Evolutionary conservation across 1,140 invertebrate genomes (phyloP), one percentile per base, ranked within the genome.

Genomic region (Ceratosolen solmsi): DNA sequence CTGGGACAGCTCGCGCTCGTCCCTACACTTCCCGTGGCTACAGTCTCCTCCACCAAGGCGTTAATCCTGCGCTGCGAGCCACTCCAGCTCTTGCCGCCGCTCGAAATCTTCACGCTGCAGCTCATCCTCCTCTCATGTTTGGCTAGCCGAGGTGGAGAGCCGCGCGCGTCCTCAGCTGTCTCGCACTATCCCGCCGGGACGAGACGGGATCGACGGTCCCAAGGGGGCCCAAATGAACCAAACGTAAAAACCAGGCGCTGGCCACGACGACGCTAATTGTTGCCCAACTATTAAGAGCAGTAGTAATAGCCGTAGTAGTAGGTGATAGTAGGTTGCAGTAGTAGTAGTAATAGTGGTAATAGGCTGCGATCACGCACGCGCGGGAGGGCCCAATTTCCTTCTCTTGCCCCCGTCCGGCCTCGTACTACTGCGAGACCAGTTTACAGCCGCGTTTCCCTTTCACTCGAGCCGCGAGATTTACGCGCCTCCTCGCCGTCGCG

Each of bases 81-180:
- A 56, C 86, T 87, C 90, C 91, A 91, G 81, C 85, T 85, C 86
- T 90, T 91, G 38, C 33, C 54, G 49, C 63, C 33, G 82, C 87
- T 87, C 82, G 89, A 89, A 71, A 91, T 89, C 85, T 92, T 92
- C 80, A 91, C 90, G 84, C 90, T 89, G 86, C 90, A 91, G 83
- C 91, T 91, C 90, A 92, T 91, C 84, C 49, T 79, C 49, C 30
- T 1, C 33, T 68, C 63, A 68, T 68, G 33, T 68, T 30, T 4
- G 51, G 51, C 63, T 30, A 38, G 30, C 8, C 63, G 13, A 33
- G 30, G 63, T 8, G 27, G 30, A n/a, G n/a, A n/a, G n/a, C n/a
- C n/a, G n/a, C n/a, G n/a, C n/a, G n/a, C n/a, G n/a, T n/a, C n/a
- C n/a, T n/a, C n/a, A n/a, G n/a, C n/a, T n/a, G n/a, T n/a, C n/a